Evolutionary conservation across 2,797 vertebrate genomes (phyloP).

Genomic region (Philypnodon macrostomus): DNA sequence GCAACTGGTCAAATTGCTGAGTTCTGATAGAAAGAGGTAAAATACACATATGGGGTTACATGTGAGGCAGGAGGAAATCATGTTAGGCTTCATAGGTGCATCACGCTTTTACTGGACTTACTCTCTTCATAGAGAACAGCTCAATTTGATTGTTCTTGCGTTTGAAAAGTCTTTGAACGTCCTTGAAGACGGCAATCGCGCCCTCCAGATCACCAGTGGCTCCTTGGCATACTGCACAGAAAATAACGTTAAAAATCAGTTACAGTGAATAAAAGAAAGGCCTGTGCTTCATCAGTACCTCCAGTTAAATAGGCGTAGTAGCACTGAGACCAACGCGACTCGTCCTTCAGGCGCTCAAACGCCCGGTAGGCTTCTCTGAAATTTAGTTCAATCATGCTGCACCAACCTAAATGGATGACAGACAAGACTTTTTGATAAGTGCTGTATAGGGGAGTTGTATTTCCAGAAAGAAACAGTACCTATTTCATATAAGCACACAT

Average conservation of each 20-base stretch:
- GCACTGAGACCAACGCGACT: conserved; percentile 98
- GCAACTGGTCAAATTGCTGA: no score
- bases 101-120: conserved; percentile 50
- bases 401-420: conserved; percentile 84
- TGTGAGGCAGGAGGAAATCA: no score
- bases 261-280: conserved; percentile 1
- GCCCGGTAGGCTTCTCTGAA: conserved; percentile 90
- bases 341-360: conserved; percentile 92
- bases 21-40: no score
- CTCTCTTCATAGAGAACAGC: conserved; percentile 91
- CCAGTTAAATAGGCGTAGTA: conserved; percentile 97
- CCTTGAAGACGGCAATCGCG: conserved; percentile 86
- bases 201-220: conserved; percentile 88
- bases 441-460: no score
- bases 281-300: conserved; percentile 67
- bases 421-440: conserved; percentile 18
- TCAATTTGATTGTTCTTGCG: conserved; percentile 99
- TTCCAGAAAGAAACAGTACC: conserved; percentile 75
- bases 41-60: no score
- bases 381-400: conserved; percentile 99
- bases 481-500: conserved; percentile 97
- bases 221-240: conserved; percentile 88
- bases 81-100: no score
- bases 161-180: conserved; percentile 93
- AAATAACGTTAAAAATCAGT: conserved; percentile 7